Conservation (phyloP, 2,797 vertebrate species). For the Chrysolophus pictus region DNA sequence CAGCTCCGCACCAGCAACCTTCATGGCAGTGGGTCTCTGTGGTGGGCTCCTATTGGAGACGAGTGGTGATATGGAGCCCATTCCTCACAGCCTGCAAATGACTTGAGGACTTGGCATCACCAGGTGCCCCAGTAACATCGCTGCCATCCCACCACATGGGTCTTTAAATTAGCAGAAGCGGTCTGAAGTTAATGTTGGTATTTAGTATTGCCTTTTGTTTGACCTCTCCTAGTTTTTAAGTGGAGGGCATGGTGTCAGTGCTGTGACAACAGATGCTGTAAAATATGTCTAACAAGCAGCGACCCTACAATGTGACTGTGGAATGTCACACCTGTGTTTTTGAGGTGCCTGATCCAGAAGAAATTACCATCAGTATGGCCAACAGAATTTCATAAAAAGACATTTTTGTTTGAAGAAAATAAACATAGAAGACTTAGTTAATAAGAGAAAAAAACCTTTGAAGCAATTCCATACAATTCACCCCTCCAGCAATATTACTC, state of each 20-base stretch:
- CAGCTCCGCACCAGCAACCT: neutral
- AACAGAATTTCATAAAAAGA: neutral
- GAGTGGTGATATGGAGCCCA: accelerated
- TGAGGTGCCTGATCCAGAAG: neutral
- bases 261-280: neutral
- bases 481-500: neutral
- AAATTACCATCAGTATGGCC: neutral
- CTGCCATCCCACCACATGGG: neutral
- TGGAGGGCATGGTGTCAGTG: neutral
- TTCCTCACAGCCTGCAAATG: accelerated
- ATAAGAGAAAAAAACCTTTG: neutral
- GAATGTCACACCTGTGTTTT: neutral
- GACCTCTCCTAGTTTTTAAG: neutral
- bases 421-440: neutral
- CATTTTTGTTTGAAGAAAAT: neutral
- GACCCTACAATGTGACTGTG: neutral
- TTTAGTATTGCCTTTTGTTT: neutral
- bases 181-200: neutral
- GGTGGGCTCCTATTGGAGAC: neutral
- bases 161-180: neutral
- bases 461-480: neutral
- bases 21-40: neutral
- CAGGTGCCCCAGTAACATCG: neutral
- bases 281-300: accelerated
- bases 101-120: accelerated